These are phyloP conservation scores for Epinephelus moara DNA, from an alignment of 2,113 vertebrate species.

Conservation along the genomic window DNA sequence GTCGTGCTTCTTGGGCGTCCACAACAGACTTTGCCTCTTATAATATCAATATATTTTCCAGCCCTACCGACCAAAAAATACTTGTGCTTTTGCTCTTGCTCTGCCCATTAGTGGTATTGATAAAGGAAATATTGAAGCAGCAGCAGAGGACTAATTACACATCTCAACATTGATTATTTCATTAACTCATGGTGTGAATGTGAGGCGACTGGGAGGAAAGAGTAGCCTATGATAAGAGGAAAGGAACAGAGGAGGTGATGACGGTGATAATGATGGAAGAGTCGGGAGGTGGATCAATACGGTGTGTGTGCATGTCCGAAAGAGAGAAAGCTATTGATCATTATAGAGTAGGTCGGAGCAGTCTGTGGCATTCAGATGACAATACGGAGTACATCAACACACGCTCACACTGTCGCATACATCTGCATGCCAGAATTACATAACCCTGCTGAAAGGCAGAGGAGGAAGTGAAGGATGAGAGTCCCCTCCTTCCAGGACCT, in stretches of 20 bases:
- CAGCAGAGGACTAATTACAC: neutral
- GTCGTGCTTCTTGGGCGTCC: too few species aligned
- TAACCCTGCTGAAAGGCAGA: slow-evolving; percentile 32
- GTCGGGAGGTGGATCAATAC: slow-evolving; percentile 32
- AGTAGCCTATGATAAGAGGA: neutral
- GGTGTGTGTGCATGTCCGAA: neutral
- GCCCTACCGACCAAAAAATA: too few species aligned
- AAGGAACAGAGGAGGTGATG: neutral
- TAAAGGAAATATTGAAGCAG: neutral
- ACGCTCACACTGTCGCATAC: slow-evolving; percentile 1
- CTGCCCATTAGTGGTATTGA: too few species aligned
- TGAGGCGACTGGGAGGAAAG: neutral
- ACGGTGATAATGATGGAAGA: slow-evolving; percentile 20
- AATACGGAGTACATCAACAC: slow-evolving; percentile 2
- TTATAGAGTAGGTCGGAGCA: too few species aligned
- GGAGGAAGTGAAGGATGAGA: neutral
- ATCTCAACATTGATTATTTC: neutral
- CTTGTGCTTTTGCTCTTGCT: neutral
- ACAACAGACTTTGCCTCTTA: too few species aligned
- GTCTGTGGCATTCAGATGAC: slow-evolving; percentile 30
- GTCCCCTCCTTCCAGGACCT: neutral
- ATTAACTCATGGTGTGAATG: neutral
- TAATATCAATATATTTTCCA: too few species aligned
- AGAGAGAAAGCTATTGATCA: slow-evolving; percentile 49
- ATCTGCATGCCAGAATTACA: slow-evolving; percentile 39